Base-by-base conservation (phyloP, 2,797 vertebrate genomes). In the Jordanella pulchra region DNA sequence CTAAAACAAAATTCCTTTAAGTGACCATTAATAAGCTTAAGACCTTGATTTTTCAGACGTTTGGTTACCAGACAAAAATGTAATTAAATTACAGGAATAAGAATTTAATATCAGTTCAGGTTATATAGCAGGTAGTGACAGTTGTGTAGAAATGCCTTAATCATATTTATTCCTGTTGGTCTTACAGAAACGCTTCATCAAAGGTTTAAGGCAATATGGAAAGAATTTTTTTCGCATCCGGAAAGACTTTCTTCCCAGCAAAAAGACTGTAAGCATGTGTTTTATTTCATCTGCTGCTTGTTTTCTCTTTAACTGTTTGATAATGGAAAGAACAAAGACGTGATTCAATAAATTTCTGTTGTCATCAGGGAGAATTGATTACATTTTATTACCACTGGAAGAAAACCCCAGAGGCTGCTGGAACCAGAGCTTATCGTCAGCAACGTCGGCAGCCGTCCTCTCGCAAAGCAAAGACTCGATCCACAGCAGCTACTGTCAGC, bases 341-440 rank as follows among this genome's bases (percentile, higher is more conserved):
- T 4, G 4, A 18, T 56, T 67, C 7, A 42, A 18, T 27, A 18
- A 66, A 18, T 65, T 6, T 63, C 48, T 79, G 72, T 6, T 63
- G 32, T 76, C 45, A 58, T 71, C 90, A 99, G 98, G 97, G 98
- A 67, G 98, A 99, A 65, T 92, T 99, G 79, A 98, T 99, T 89
- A 98, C 97, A 65, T 99, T 99, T 91, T 99, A 99, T 81, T 99
- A 99, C 94, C 98, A 99, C 90, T 99, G 98, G 98, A 99, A 99
- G 94, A 99, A 99, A 92, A 98, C 97, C 28, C 97, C 98, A 0
- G 98, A 99, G 84, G 98, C 97, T 0, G 96, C 97, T 51, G 97
- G 97, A 81, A 97, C 97, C 4, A 95, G 97, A 77, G 96, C 97
- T 60, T 97, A 98, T 82, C 95, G 98, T n/a, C 94, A 98, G 84